A percentile compares a stretch with the other conserved stretches of the same genome.
phyloP scores from a whole-genome alignment of 2,797 vertebrate species.

The Bovichtus variegatus region DNA sequence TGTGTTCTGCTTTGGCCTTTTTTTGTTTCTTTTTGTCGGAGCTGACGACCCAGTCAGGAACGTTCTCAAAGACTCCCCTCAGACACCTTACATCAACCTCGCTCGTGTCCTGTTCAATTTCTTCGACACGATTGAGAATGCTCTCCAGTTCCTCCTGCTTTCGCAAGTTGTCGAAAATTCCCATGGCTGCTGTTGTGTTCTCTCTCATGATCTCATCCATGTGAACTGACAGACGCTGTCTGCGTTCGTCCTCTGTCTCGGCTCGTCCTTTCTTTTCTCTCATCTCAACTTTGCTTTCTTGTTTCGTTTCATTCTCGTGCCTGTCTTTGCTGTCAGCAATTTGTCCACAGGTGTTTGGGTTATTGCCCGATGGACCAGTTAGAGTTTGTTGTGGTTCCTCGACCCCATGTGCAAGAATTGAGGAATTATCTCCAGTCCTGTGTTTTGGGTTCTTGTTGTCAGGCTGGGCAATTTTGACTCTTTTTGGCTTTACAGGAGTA shows the following conservation, averaged over 20 bases:
- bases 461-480: constrained; percentile 76
- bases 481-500: constrained; percentile 81
- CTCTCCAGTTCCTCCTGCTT: constrained; percentile 90
- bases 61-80: constrained; percentile 88
- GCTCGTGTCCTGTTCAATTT: constrained; percentile 89
- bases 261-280: constrained; percentile 78
- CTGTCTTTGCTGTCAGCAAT: constrained; percentile 34
- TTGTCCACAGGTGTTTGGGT: constrained; percentile 29
- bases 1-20: constrained; percentile 56
- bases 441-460: constrained; percentile 42
- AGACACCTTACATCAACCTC: constrained; percentile 88
- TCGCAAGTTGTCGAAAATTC: constrained; percentile 90
- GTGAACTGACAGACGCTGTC: constrained; percentile 91
- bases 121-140: constrained; percentile 89
- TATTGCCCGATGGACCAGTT: background rate
- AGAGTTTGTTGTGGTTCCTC: constrained; percentile 21
- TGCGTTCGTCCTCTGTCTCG: constrained; percentile 87
- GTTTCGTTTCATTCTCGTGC: constrained; percentile 27
- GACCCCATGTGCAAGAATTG: constrained; percentile 4
- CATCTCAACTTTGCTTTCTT: constrained; percentile 77
- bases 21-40: constrained; percentile 66
- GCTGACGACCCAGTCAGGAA: constrained; percentile 86
- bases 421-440: constrained; percentile 19
- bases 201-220: constrained; percentile 93
- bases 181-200: constrained; percentile 87